Conservation (phyloP, 1,140 invertebrate species). For the Hyles euphorbiae region DNA sequence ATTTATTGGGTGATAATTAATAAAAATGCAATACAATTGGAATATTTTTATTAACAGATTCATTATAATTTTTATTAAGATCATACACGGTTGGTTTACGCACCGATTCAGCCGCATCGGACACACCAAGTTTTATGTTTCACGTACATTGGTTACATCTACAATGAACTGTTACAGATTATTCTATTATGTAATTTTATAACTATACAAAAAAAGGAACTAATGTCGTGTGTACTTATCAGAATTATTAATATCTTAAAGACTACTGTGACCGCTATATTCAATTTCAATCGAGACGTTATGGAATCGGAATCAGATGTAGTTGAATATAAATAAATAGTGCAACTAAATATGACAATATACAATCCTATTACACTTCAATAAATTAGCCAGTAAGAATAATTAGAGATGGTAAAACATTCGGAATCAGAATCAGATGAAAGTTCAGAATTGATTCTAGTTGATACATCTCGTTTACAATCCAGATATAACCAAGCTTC, state of each 20-base stretch:
- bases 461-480: too few species aligned
- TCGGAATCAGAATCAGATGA: too few species aligned
- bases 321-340: slow-evolving; percentile 4
- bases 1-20: slow-evolving; percentile 4
- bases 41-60: slow-evolving; percentile 72
- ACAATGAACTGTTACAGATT: slow-evolving; percentile 16
- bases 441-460: too few species aligned
- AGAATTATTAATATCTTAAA: slow-evolving; percentile 47
- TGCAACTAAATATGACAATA: too few species aligned
- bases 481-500: too few species aligned
- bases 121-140: not conserved
- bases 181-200: slow-evolving; percentile 41
- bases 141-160: too few species aligned
- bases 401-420: too few species aligned
- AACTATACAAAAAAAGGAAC: slow-evolving; percentile 69
- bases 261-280: slow-evolving; percentile 25
- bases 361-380: too few species aligned
- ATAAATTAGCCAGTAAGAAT: too few species aligned
- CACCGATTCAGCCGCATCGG: not conserved
- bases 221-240: slow-evolving; percentile 59
- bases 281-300: slow-evolving; percentile 8
- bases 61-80: slow-evolving; percentile 50
- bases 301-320: slow-evolving; percentile 5
- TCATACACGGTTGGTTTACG: slow-evolving; percentile 23
- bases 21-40: slow-evolving; percentile 29